Evolutionary conservation across 2,888 invertebrate genomes (phyloP), one percentile per base, ranked within the genome.

Genomic region (Helobdella robusta): DNA sequence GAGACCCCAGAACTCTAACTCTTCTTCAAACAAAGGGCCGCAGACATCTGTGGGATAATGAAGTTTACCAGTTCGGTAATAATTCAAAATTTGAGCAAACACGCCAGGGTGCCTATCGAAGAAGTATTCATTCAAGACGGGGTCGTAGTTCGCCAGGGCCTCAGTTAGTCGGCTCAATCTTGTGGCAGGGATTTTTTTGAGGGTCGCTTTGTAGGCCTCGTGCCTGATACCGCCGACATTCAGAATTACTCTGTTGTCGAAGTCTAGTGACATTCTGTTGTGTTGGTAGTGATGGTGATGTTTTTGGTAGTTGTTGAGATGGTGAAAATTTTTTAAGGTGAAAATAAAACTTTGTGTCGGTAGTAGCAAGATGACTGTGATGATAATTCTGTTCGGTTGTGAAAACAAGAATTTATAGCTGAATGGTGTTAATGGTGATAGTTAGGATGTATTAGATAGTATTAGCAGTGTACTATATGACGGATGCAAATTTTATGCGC

Each of bases 111-210:
- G 94, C 0, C 68, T 58, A 62, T 71, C 97, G 83, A 98, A 98
- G 85, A 98, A 98, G 84, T 95, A 98, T 83, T 98, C 98, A 82
- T 98, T 97, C 76, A 97, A 86, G 76, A 97, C 89, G 59, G 95
- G 94, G 83, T 98, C 98, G 83, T 98, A 98, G 83, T 97, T 98
- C 78, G 93, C 95, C 75, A 97, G 84, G 59, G 94, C 94, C 82
- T 98, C 97, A 15, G 92, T 93, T 72, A 94, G 85, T 70, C 93
- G 84, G 60, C 94, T 94, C 72, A 95, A 84, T 70, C 94, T 84
- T 63, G 94, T 95, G 75, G 94, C 94, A 44, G 94, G 94, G 77
- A 95, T 95, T 84, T 95, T 95, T 84, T 93, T 93, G 76, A 94
- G 82, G 70, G 94, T 95, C 63, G 81, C 81, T 68, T 81, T 81